phyloP scores from a whole-genome alignment of 2,888 invertebrate genomes.

The Ferdinandea cuprea region DNA sequence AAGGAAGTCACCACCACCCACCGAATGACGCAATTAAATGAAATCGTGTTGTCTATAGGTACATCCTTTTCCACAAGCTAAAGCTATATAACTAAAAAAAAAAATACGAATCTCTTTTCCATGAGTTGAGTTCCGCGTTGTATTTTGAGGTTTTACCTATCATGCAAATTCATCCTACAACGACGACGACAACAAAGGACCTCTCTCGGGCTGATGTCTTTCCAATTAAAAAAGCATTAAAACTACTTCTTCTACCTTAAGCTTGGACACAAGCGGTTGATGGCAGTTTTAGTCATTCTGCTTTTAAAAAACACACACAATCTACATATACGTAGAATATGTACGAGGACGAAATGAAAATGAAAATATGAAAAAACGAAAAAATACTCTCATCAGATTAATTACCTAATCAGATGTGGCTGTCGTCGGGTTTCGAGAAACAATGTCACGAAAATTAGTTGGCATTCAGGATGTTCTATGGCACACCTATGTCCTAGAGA shows the following conservation, averaged over 20 bases:
- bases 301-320: conserved; percentile 15
- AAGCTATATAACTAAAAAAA: conserved; percentile 17
- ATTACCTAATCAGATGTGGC: conserved; percentile 60
- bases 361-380: neutral
- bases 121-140: conserved; percentile 18
- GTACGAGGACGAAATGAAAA: no score
- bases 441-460: conserved; percentile 61
- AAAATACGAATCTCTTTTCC: conserved; percentile 22
- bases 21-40: conserved; percentile 67
- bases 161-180: conserved; percentile 57
- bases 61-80: conserved; percentile 57
- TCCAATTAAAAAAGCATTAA: conserved; percentile 68
- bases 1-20: neutral
- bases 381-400: conserved; percentile 48
- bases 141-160: conserved; percentile 52
- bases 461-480: conserved; percentile 12
- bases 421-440: conserved; percentile 45
- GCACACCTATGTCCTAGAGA: conserved; percentile 34
- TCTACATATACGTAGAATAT: no score
- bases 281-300: conserved; percentile 9
- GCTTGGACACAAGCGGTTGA: conserved; percentile 35
- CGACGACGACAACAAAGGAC: conserved; percentile 67
- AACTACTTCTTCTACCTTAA: conserved; percentile 22
- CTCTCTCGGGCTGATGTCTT: conserved; percentile 35
- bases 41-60: conserved; percentile 53